These are phyloP conservation scores for Apis mellifera DNA, from an alignment of 1,140 invertebrate species.

Conservation along the genomic window DNA sequence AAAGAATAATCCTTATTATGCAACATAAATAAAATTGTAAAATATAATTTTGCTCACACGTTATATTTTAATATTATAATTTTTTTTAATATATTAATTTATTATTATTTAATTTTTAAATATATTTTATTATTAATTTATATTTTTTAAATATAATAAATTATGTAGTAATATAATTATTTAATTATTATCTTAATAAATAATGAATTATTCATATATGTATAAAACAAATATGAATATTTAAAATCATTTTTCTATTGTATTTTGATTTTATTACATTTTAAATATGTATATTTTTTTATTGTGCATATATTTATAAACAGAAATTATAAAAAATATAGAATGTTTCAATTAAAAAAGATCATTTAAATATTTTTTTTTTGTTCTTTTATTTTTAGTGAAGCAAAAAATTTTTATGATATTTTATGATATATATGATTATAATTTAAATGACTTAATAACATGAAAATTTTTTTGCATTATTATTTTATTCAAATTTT, in stretches of 20 bases:
- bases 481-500: no score
- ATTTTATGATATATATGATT: no score
- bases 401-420: no score
- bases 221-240: background rate
- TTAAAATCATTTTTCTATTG: background rate
- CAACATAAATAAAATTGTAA: background rate
- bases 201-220: background rate
- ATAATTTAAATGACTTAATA: no score
- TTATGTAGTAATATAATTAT: background rate
- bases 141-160: background rate
- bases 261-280: background rate
- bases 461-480: no score
- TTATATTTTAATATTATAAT: background rate
- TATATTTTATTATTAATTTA: background rate
- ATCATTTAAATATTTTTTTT: no score
- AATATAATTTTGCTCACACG: slow-evolving; percentile 6
- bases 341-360: no score
- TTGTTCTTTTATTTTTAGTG: no score
- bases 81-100: no score
- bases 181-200: no score
- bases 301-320: background rate
- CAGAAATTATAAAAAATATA: background rate
- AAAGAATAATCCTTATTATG: background rate
- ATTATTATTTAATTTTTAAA: no score
- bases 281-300: background rate